phyloP scores from a whole-genome alignment of 2,797 vertebrate species.

The Acipenser ruthenus region DNA sequence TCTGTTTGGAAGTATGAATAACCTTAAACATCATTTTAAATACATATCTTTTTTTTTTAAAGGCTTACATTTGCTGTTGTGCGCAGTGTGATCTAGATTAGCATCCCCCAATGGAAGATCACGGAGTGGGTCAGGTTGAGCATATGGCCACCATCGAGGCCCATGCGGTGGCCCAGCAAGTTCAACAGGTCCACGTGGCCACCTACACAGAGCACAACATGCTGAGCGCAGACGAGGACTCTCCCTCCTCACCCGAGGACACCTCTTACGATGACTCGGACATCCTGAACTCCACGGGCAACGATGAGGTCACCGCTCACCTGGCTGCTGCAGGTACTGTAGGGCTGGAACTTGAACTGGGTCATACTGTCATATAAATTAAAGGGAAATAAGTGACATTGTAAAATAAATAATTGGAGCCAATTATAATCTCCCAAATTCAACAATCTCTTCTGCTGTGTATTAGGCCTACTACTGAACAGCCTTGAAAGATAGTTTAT shows the following conservation, averaged over 20 bases:
- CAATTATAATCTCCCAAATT: no score
- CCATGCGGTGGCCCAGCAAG: slow-evolving; percentile 83
- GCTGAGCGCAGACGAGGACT: slow-evolving; percentile 92
- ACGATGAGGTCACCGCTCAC: slow-evolving; percentile 92
- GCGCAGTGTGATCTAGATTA: slow-evolving; percentile 22
- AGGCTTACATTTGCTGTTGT: slow-evolving; percentile 3
- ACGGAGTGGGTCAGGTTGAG: slow-evolving; percentile 77
- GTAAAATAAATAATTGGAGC: no score
- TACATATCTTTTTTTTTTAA: no score
- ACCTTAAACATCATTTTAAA: no score
- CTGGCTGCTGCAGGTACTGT: slow-evolving; percentile 85
- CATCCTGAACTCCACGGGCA: slow-evolving; percentile 90
- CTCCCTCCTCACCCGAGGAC: slow-evolving; percentile 89
- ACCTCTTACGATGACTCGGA: slow-evolving; percentile 93
- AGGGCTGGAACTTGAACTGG: no score
- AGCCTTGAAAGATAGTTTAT: no score
- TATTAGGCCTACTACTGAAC: no score
- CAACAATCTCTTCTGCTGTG: no score
- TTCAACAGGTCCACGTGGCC: slow-evolving; percentile 83
- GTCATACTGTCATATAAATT: no score
- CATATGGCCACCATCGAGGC: slow-evolving; percentile 97
- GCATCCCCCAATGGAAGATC: slow-evolving; percentile 77
- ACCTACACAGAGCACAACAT: slow-evolving; percentile 87
- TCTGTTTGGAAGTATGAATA: no score
- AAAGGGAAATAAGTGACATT: no score